Percentiles rank a stretch among this genome's conserved stretches.
These are phyloP conservation scores for Musca vetustissima DNA, from an alignment of 1,140 invertebrate genomes.

Conservation along the genomic window DNA sequence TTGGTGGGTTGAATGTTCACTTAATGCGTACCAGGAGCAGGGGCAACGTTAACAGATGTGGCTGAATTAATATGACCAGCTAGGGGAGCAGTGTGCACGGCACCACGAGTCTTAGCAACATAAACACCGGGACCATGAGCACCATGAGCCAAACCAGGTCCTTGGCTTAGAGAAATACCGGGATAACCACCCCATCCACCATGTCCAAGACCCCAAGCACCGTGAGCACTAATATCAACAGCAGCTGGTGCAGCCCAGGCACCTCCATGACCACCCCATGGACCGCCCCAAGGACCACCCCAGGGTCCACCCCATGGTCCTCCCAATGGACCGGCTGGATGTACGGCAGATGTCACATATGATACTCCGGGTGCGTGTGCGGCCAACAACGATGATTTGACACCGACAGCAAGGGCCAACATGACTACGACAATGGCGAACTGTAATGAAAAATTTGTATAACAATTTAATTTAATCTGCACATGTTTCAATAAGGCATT, in stretches of 20 bases:
- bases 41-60: conserved; percentile 56
- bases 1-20: neutral
- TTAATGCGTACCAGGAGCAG: conserved; percentile 57
- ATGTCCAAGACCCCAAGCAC: conserved; percentile 9
- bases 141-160: conserved; percentile 35
- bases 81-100: conserved; percentile 58
- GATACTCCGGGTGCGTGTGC: conserved; percentile 44
- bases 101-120: conserved; percentile 60
- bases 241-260: no score
- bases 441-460: no score
- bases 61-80: conserved; percentile 55
- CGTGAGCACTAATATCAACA: no score
- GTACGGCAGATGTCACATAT: conserved; percentile 45
- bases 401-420: conserved; percentile 53
- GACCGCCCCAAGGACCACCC: conserved; percentile 40
- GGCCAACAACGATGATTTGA: conserved; percentile 44
- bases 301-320: conserved; percentile 27
- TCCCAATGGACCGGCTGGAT: conserved; percentile 38
- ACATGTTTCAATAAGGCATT: no score
- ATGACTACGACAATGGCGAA: conserved; percentile 56
- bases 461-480: no score
- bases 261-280: neutral
- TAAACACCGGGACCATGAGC: conserved; percentile 53
- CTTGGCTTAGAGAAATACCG: conserved; percentile 50
- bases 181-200: conserved; percentile 42